Conservation (phyloP, 2,113 vertebrate species). For the Oreochromis tanganicae region DNA sequence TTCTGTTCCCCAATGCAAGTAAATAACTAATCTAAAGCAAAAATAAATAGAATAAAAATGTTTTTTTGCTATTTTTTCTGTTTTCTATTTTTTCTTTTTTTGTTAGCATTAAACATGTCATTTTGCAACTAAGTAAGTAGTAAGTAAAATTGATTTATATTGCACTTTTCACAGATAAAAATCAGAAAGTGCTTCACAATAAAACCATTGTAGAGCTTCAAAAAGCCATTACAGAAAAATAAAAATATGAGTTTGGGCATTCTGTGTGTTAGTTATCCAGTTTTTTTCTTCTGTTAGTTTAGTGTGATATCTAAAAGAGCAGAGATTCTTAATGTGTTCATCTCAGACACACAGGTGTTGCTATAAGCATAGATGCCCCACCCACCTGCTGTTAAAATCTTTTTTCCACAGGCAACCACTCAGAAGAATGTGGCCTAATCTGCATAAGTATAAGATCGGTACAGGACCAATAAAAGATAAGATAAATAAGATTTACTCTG, state of each 20-base stretch:
- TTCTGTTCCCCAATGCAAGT: not conserved
- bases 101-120: not conserved
- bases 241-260: not conserved
- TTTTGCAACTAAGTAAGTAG: not conserved
- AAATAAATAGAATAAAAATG: not conserved
- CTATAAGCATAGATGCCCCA: not conserved
- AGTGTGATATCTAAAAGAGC: not conserved
- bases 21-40: not conserved
- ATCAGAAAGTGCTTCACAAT: too few relatives aligned
- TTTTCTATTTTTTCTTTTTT: not conserved
- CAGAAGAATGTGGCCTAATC: not conserved
- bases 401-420: not conserved
- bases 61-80: not conserved
- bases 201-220: not conserved
- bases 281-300: not conserved
- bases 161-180: too few relatives aligned
- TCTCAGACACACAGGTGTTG: not conserved
- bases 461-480: not conserved
- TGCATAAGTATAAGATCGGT: not conserved
- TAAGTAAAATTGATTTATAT: too few relatives aligned
- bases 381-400: not conserved
- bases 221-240: not conserved
- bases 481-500: not conserved
- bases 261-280: not conserved
- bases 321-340: not conserved